Evolutionary conservation across 2,888 invertebrate genomes (phyloP).

Genomic region (Pandemis corylana): DNA sequence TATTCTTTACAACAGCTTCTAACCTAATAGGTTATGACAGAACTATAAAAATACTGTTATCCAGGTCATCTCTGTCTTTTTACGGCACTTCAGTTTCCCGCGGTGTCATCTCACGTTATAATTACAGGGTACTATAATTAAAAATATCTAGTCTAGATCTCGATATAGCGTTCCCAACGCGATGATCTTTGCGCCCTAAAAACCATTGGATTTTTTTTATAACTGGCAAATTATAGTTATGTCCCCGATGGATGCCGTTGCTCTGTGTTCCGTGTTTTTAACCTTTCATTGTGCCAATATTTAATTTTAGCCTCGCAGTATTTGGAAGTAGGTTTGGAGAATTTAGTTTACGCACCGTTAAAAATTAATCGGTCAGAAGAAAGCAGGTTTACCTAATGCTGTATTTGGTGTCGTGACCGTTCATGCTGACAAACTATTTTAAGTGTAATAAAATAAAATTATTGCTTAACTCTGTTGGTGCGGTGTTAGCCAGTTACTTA

Average conservation of each 20-base stretch:
- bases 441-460: too few species aligned
- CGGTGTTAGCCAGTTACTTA: too few species aligned
- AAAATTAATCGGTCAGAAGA: too few species aligned
- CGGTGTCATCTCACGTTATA: slow-evolving; percentile 54
- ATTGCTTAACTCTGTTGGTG: too few species aligned
- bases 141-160: slow-evolving; percentile 53
- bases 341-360: not conserved
- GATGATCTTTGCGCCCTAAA: slow-evolving; percentile 65
- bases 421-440: too few species aligned
- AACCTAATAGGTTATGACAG: not conserved
- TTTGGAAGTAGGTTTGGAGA: not conserved
- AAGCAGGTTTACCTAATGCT: too few species aligned
- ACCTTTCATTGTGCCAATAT: slow-evolving; percentile 42
- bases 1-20: too few species aligned
- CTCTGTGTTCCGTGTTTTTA: slow-evolving; percentile 49
- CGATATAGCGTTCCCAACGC: slow-evolving; percentile 55
- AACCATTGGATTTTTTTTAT: slow-evolving; percentile 55
- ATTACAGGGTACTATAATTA: slow-evolving; percentile 51
- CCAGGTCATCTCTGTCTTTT: slow-evolving; percentile 40
- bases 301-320: slow-evolving; percentile 20
- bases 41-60: slow-evolving; percentile 23
- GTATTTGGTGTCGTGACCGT: too few species aligned
- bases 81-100: slow-evolving; percentile 38
- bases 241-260: slow-evolving; percentile 57
- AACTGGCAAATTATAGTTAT: slow-evolving; percentile 42